phyloP scores from a whole-genome alignment of 2,888 invertebrate genomes.

The Nemoura dubitans region DNA sequence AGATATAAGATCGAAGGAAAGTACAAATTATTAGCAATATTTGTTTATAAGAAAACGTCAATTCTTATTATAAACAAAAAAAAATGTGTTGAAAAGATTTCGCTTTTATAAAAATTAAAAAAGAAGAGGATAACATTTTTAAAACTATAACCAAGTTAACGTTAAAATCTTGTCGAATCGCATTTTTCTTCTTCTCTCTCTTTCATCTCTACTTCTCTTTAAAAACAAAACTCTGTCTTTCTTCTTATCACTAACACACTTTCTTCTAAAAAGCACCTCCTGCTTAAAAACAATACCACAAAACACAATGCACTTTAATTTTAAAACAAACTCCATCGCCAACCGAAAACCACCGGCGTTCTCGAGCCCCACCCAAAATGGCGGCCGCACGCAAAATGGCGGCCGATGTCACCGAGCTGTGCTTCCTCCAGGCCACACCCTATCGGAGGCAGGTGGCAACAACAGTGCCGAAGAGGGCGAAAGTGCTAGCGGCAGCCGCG shows the following conservation, averaged over 20 bases:
- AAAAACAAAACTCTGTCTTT: neutral
- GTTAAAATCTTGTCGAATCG: neutral
- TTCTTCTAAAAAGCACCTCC: slow-evolving; percentile 13
- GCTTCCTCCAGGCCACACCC: slow-evolving; percentile 80
- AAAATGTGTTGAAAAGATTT: neutral
- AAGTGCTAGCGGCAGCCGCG: slow-evolving; percentile 61
- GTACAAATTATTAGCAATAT: slow-evolving; percentile 9
- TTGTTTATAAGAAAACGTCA: neutral
- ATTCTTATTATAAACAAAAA: neutral
- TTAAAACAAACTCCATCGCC: neutral
- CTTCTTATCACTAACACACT: neutral
- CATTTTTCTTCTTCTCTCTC: neutral
- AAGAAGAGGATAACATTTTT: neutral
- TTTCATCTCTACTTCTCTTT: neutral
- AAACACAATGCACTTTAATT: neutral
- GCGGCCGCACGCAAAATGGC: neutral
- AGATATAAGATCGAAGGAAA: neutral
- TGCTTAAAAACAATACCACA: neutral
- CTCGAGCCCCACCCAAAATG: too few species aligned
- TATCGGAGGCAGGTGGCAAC: slow-evolving; percentile 88
- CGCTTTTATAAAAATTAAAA: neutral
- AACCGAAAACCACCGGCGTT: neutral
- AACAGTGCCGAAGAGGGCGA: slow-evolving; percentile 83
- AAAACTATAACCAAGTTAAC: neutral
- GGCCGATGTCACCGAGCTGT: neutral